Evolutionary conservation across 2,113 vertebrate species (phyloP).

Genomic region (Sardina pilchardus): DNA sequence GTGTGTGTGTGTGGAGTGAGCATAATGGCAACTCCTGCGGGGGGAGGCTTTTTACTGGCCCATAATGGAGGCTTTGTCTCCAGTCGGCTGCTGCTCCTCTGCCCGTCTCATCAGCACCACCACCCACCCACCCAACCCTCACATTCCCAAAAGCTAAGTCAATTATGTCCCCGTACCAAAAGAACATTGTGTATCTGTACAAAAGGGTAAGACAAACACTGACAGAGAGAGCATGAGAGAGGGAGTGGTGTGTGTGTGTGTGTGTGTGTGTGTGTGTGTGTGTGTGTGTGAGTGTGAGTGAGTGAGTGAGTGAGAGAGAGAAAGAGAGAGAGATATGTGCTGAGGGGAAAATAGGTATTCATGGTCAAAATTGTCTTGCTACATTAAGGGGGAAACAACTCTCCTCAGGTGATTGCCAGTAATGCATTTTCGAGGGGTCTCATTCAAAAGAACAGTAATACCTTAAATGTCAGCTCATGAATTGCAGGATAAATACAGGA

Average conservation of each 20-base stretch:
- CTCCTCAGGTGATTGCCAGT: not conserved
- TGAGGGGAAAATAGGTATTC: not conserved
- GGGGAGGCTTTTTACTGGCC: not conserved
- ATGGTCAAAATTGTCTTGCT: not conserved
- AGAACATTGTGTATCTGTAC: not conserved
- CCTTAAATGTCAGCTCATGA: not conserved
- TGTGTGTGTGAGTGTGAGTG: too few relatives aligned
- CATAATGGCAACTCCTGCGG: not conserved
- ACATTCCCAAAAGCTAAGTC: not conserved
- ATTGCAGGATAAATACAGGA: too few relatives aligned
- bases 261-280: too few relatives aligned
- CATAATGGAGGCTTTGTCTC: constrained; percentile 15
- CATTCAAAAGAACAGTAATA: not conserved
- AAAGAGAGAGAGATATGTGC: not conserved
- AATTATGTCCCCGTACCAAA: not conserved
- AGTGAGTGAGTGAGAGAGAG: not conserved
- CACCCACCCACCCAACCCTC: not conserved
- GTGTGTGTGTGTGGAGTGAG: not conserved
- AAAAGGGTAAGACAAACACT: not conserved
- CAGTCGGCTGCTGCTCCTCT: not conserved
- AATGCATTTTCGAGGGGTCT: not conserved
- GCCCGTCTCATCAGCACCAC: not conserved
- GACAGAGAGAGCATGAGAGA: not conserved
- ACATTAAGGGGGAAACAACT: not conserved
- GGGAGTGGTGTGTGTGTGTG: not conserved